Conservation (phyloP, 2,797 vertebrate genomes). For the Myotis findleyi region DNA sequence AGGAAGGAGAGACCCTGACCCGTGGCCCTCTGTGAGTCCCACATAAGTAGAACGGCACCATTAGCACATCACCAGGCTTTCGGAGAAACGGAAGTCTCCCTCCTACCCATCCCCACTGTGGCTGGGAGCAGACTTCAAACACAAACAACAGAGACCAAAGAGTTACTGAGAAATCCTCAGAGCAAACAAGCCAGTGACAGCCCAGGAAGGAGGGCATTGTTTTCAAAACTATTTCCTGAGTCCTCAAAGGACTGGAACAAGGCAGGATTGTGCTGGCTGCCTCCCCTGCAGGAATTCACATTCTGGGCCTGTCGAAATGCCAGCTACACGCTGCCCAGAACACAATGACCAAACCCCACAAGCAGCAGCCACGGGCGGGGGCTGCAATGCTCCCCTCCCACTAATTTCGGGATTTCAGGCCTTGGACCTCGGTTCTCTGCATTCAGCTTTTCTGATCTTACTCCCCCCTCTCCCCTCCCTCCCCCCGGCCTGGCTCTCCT, state of each 20-base stretch:
- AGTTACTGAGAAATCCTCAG: conserved; percentile 17
- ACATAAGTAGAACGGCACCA: not conserved
- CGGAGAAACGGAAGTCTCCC: not conserved
- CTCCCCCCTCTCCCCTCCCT: too few relatives aligned
- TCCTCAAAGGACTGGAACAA: conserved; percentile 78
- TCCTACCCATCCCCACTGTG: not conserved
- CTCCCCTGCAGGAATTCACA: conserved; percentile 75
- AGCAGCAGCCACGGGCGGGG: not conserved
- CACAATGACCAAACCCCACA: not conserved
- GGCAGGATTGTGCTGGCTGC: conserved; percentile 73
- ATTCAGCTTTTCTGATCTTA: conserved; percentile 2
- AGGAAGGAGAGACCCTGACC: not conserved
- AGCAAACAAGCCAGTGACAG: conserved; percentile 46
- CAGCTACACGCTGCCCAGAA: conserved; percentile 64
- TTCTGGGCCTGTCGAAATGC: conserved; percentile 75
- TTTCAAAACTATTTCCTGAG: conserved; percentile 72
- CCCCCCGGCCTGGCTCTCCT: not conserved
- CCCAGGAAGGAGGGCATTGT: conserved; percentile 61
- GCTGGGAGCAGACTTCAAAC: not conserved
- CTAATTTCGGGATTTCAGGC: not conserved
- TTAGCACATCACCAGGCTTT: not conserved
- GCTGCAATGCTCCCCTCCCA: not conserved
- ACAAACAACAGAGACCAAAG: conserved; percentile 45
- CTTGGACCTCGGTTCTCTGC: not conserved
- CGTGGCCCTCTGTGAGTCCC: not conserved